Conservation (phyloP, 2,113 vertebrate genomes). For the crab-eating macaque (Macaca fascicularis) region T2T-MFA8v1.1 NC_088385.1:17045001-17045500, state of each 20-base stretch:
- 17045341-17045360: background rate
- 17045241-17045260: background rate
- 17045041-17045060: background rate
- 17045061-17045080: background rate
- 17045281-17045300: background rate
- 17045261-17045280: background rate
- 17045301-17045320: background rate
- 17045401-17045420: background rate
- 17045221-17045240: background rate
- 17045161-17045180: slow-evolving; percentile 54
- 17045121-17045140: slow-evolving; percentile 68
- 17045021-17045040: background rate
- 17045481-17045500: background rate
- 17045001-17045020: background rate
- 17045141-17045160: slow-evolving; percentile 72
- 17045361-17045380: background rate
- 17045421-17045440: background rate
- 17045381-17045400: background rate
- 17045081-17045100: background rate
- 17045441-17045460: background rate
- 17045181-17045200: slow-evolving; percentile 48
- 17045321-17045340: background rate
- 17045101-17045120: background rate
- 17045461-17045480: slow-evolving; percentile 1
- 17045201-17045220: background rate